Conservation (phyloP, 2,113 vertebrate genomes). For the Nestor notabilis region DNA sequence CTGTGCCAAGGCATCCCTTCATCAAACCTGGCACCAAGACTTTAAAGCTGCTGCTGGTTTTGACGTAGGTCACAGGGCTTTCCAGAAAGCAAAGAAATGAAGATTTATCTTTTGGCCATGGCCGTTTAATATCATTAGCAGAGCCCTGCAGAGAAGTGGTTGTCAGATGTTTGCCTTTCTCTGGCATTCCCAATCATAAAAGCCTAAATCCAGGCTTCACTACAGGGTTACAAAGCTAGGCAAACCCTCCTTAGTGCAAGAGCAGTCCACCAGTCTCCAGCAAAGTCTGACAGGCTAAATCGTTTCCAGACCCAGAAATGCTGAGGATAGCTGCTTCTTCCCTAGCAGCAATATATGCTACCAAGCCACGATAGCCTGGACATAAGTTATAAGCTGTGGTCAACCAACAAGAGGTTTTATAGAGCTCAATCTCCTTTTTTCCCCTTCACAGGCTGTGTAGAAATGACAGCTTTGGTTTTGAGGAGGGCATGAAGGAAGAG, state of each 20-base stretch:
- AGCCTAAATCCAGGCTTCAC: background rate
- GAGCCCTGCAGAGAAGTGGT: background rate
- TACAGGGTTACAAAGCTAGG: background rate
- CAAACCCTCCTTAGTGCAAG: background rate
- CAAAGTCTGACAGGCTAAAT: background rate
- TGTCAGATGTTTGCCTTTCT: background rate
- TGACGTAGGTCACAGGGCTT: background rate
- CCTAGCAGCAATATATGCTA: background rate
- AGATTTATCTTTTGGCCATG: background rate
- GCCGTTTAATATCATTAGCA: background rate
- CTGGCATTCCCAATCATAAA: background rate
- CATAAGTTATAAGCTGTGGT: background rate
- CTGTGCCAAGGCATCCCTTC: fast-evolving
- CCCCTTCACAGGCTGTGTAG: fast-evolving
- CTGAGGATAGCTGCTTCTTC: background rate
- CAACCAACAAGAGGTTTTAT: background rate
- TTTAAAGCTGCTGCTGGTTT: background rate
- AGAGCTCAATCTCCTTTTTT: background rate
- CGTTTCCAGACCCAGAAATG: background rate
- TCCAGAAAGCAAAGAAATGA: background rate
- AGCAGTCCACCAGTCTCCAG: background rate
- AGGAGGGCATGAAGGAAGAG: fast-evolving
- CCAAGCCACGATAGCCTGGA: background rate
- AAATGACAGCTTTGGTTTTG: background rate
- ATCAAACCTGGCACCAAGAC: background rate